These are phyloP conservation scores for Camelus dromedarius DNA, from an alignment of 2,113 vertebrate genomes.

Conservation along the genomic window DNA sequence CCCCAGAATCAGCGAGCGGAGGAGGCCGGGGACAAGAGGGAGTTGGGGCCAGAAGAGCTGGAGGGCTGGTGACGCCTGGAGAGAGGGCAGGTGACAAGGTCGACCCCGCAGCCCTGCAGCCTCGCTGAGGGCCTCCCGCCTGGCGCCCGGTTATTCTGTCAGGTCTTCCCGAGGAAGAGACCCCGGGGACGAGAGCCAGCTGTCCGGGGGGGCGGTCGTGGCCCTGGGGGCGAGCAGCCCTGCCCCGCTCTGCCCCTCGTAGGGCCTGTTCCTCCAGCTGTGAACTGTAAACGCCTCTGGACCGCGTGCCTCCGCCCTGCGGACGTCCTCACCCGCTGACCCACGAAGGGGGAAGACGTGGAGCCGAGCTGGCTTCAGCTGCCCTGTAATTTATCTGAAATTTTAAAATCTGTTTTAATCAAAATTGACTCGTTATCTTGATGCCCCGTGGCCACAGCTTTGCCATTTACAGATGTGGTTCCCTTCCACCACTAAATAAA, in stretches of 20 bases:
- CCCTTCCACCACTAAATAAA: slow-evolving; percentile 13
- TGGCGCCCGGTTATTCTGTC: background rate
- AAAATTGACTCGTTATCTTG: slow-evolving; percentile 43
- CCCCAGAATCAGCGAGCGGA: background rate
- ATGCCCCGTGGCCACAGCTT: background rate
- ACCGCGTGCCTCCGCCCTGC: too few relatives aligned
- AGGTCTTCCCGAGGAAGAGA: background rate
- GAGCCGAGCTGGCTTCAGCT: background rate
- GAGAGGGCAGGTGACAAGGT: background rate
- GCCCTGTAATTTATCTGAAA: background rate
- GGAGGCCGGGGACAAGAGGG: too few relatives aligned
- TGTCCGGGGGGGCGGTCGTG: background rate
- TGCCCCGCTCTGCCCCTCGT: background rate
- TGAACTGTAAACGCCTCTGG: background rate
- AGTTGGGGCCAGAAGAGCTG: background rate
- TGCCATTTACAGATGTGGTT: background rate
- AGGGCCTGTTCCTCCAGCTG: background rate
- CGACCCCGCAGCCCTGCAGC: background rate
- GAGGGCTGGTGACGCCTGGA: background rate
- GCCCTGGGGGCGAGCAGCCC: too few relatives aligned
- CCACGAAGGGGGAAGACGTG: background rate
- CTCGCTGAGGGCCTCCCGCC: accelerated
- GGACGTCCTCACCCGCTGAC: background rate
- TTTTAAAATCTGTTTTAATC: slow-evolving; percentile 56
- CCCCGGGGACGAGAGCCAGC: background rate